phyloP scores from a whole-genome alignment of 2,113 vertebrate species.

The Heterochromis multidens region DNA sequence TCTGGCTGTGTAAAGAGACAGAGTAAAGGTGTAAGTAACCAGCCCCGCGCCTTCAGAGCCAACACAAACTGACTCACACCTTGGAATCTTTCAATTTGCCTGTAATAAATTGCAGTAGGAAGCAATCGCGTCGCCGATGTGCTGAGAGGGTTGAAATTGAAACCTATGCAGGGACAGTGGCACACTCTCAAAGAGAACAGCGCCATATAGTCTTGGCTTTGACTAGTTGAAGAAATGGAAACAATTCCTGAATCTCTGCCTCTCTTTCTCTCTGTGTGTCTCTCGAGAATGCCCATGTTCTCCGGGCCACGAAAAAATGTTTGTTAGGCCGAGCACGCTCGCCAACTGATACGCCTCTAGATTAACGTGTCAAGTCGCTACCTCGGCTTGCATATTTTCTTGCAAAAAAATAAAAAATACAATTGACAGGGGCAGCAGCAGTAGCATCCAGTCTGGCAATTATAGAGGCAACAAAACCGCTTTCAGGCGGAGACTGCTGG shows the following conservation, averaged over 20 bases:
- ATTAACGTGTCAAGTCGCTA: slow-evolving; percentile 14
- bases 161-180: slow-evolving; percentile 51
- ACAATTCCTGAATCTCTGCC: background rate
- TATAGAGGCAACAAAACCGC: slow-evolving; percentile 20
- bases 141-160: slow-evolving; percentile 73
- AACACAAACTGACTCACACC: slow-evolving; percentile 64
- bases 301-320: background rate
- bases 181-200: slow-evolving; percentile 45
- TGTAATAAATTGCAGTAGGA: slow-evolving; percentile 69
- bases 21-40: slow-evolving; percentile 9
- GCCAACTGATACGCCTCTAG: background rate
- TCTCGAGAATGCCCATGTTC: background rate
- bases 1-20: slow-evolving; percentile 4
- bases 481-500: background rate
- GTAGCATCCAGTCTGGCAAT: background rate
- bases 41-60: background rate
- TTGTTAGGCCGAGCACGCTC: slow-evolving; percentile 19
- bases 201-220: slow-evolving; percentile 14
- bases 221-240: slow-evolving; percentile 51
- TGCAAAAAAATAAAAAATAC: background rate
- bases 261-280: background rate
- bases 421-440: background rate
- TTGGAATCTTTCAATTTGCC: slow-evolving; percentile 70
- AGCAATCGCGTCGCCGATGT: slow-evolving; percentile 60
- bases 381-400: background rate